Conservation (phyloP, 2,888 invertebrate species). For the Homarus gammarus region DNA sequence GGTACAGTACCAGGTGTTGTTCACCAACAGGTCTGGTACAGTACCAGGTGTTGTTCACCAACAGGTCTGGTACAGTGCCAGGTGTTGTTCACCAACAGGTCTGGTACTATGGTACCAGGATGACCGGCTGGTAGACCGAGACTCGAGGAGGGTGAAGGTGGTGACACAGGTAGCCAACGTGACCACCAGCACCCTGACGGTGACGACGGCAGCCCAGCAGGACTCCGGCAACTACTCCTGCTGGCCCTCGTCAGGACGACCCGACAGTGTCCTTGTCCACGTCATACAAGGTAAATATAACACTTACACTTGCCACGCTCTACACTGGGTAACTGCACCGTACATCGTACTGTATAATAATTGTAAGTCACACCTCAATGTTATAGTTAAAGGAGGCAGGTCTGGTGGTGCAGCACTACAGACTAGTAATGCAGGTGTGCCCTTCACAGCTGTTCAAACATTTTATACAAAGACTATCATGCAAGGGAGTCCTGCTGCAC, state of each 20-base stretch:
- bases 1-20: too few species aligned
- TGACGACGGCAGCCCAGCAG: slow-evolving; percentile 14
- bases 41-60: too few species aligned
- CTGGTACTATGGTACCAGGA: slow-evolving; percentile 73
- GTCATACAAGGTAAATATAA: slow-evolving; percentile 43
- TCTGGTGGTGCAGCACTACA: neutral
- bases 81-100: slow-evolving; percentile 53
- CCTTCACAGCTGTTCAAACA: neutral
- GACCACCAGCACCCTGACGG: slow-evolving; percentile 20
- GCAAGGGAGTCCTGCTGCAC: too few species aligned
- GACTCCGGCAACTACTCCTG: slow-evolving; percentile 35
- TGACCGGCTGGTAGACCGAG: slow-evolving; percentile 56
- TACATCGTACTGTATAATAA: too few species aligned
- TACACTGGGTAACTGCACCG: too few species aligned
- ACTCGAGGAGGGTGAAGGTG: slow-evolving; percentile 32
- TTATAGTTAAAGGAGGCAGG: too few species aligned
- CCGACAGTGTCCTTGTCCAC: slow-evolving; percentile 46
- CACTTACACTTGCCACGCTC: neutral
- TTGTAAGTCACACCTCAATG: neutral
- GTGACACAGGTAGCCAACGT: slow-evolving; percentile 18
- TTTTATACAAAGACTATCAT: too few species aligned
- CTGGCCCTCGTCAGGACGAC: slow-evolving; percentile 31
- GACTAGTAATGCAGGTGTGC: neutral
- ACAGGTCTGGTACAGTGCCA: too few species aligned
- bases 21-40: too few species aligned